Base-by-base conservation (phyloP, 1,140 invertebrate genomes). In the Bombus balteatus region DNA sequence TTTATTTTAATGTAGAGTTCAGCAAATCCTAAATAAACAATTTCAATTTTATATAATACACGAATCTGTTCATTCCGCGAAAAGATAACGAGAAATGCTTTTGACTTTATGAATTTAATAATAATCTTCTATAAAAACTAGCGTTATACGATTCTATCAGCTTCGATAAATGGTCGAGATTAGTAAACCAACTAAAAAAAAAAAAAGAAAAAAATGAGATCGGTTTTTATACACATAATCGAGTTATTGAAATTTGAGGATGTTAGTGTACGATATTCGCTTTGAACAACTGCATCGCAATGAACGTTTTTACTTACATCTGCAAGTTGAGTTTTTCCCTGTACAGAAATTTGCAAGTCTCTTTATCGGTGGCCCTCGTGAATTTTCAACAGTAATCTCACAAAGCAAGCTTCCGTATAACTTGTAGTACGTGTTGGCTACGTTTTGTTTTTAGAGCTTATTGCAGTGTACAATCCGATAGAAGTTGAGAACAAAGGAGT, bases 371-470 rank as follows among this genome's bases (percentile, higher is more conserved):
- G 32, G 32, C 6, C 6, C 3, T 41, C 18, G 25, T 70, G 65
- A 53, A 53, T 70, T 70, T 70, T 80, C 78, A 70, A 18, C 32
- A n/a, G 32, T 53, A 47, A 80, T 70, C 41, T 80, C 32, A 37
- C 65, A 80, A 80, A 80, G 77, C 43, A 37, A 18, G 43, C n/a
- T 47, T 47, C 47, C 34, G 22, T 70, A 62, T 32, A 77, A 37
- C 53, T 76, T 57, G n/a, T 13, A 6, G 75, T 34, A 25, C 32
- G 74, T n/a, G 59, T 4, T 62, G 59, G 12, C 28, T 62, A 18
- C 32, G 75, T 41, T 77, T 77, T 62, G 22, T n/a, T 53, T 77
- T 59, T 9, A 25, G 9, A 59, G 13, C 28, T 39, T 77, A 41
- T 77, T 18, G 57, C 37, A 37, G 37, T 6, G 75, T 37, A 76